A percentile compares a stretch with the other conserved stretches of the same genome.
Conservation (phyloP, 2,113 vertebrate species). For the Bettongia penicillata region DNA sequence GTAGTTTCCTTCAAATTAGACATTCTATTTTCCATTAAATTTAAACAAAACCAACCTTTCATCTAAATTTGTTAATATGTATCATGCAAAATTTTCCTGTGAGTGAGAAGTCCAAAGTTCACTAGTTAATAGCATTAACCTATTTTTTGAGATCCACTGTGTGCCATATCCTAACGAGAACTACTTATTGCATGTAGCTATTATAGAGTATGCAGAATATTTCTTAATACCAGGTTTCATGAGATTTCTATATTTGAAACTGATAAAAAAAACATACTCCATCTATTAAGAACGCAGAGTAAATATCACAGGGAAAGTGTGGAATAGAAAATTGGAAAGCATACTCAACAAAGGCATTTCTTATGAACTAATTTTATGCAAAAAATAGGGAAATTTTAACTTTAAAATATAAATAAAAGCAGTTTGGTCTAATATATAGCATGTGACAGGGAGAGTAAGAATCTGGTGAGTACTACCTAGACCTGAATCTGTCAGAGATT, state of each 20-base stretch:
- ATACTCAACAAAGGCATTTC: not conserved
- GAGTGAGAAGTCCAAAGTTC: not conserved
- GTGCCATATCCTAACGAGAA: not conserved
- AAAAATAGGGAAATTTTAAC: constrained; percentile 28
- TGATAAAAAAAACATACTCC: not conserved
- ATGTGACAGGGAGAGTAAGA: not conserved
- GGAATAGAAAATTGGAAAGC: not conserved
- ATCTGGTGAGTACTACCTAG: not conserved
- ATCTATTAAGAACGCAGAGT: not conserved
- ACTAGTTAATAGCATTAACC: not conserved
- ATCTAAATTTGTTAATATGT: not conserved
- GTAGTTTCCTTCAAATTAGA: not conserved
- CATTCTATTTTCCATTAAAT: not conserved
- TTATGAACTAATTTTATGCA: not conserved
- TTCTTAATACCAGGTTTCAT: not conserved
- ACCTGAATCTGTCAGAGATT: not conserved
- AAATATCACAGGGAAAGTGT: constrained; percentile 1
- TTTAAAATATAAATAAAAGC: not conserved
- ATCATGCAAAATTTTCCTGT: not conserved
- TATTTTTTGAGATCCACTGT: not conserved
- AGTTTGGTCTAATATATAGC: not conserved
- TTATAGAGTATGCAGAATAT: constrained; percentile 3
- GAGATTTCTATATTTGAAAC: not conserved
- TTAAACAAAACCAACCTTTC: not conserved
- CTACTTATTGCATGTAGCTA: not conserved